A percentile compares a stretch with the other conserved stretches of the same genome.
phyloP scores from a whole-genome alignment of 2,888 invertebrate species.

The Abscondita cerata region DNA sequence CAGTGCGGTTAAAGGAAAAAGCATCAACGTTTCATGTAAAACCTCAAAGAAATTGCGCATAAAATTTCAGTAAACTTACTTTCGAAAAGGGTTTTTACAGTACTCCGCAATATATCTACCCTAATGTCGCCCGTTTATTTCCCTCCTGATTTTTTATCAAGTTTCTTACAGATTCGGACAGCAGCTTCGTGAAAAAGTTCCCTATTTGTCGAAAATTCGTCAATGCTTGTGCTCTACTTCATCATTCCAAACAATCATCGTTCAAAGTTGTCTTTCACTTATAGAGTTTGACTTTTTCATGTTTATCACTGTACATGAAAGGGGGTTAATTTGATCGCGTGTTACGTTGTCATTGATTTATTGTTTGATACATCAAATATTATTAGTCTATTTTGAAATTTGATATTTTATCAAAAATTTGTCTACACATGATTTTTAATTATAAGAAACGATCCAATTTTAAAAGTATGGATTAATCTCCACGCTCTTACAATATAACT shows the following conservation, averaged over 20 bases:
- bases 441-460: too few species aligned
- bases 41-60: slow-evolving; percentile 45
- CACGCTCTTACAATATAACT: too few species aligned
- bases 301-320: not conserved
- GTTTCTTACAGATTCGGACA: slow-evolving; percentile 36
- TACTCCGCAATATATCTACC: slow-evolving; percentile 41
- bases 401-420: too few species aligned
- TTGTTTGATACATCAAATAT: too few species aligned
- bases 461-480: too few species aligned
- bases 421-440: too few species aligned
- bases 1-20: slow-evolving; percentile 28
- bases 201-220: slow-evolving; percentile 44
- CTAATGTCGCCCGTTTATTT: slow-evolving; percentile 43
- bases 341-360: not conserved
- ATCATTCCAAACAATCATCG: slow-evolving; percentile 30
- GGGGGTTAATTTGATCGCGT: not conserved
- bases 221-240: slow-evolving; percentile 37
- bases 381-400: too few species aligned
- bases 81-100: slow-evolving; percentile 31
- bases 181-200: slow-evolving; percentile 39
- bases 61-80: slow-evolving; percentile 42
- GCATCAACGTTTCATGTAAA: slow-evolving; percentile 21
- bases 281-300: slow-evolving; percentile 15
- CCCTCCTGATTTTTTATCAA: slow-evolving; percentile 39
- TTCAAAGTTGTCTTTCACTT: slow-evolving; percentile 30